Percentiles rank a stretch among this genome's conserved stretches.
Conservation (phyloP, 1,140 invertebrate genomes). For the Penaeus indicus region DNA sequence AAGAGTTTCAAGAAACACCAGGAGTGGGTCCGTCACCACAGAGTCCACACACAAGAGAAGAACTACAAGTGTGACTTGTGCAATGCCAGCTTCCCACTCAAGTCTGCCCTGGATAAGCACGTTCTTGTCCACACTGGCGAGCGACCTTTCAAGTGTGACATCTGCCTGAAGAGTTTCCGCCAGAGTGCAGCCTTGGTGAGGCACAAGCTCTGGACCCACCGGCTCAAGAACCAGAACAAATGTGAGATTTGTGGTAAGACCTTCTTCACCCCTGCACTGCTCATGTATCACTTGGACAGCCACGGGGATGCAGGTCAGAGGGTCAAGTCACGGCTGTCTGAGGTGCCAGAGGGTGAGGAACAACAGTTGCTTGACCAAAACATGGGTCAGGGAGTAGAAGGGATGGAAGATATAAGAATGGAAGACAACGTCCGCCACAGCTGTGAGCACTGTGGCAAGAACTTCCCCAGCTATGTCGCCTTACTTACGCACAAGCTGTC, state of each 20-base stretch:
- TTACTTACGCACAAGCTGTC: conserved; percentile 70
- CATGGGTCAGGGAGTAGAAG: conserved; percentile 2
- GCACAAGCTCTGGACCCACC: conserved; percentile 65
- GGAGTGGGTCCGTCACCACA: conserved; percentile 58
- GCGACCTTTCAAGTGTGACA: conserved; percentile 69
- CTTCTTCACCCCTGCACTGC: conserved; percentile 61
- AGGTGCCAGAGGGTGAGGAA: conserved; percentile 32
- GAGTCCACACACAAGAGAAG: conserved; percentile 93
- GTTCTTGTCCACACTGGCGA: conserved; percentile 85
- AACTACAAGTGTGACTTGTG: conserved; percentile 99
- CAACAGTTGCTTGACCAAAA: conserved; percentile 37
- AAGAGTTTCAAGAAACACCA: conserved; percentile 87
- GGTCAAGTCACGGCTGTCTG: conserved; percentile 52
- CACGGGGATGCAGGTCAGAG: conserved; percentile 61
- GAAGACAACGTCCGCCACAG: conserved; percentile 32
- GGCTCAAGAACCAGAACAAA: conserved; percentile 66
- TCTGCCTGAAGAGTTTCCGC: conserved; percentile 77
- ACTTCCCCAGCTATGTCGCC: conserved; percentile 60
- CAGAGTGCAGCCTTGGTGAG: conserved; percentile 73
- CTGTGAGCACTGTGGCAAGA: conserved; percentile 63
- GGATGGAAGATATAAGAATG: neutral
- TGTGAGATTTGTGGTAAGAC: conserved; percentile 66
- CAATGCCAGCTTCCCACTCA: conserved; percentile 96
- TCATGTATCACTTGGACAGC: conserved; percentile 62
- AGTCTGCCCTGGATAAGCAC: conserved; percentile 99